These are phyloP conservation scores for Myotis yumanensis DNA, from an alignment of 2,113 vertebrate genomes.

Conservation along the genomic window DNA sequence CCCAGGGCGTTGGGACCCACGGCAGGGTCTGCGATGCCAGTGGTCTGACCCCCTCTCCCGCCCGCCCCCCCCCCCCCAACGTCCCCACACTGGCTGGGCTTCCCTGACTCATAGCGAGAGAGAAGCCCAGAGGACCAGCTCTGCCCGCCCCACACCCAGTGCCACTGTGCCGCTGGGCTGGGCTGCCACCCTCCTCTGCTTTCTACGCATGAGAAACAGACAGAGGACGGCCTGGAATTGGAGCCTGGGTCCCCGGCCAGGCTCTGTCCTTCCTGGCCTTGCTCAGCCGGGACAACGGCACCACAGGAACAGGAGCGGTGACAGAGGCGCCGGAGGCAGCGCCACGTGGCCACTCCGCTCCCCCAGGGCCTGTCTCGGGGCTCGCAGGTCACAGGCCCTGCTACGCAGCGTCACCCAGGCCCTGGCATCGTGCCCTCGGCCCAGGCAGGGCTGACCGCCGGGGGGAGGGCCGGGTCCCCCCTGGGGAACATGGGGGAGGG, in stretches of 20 bases:
- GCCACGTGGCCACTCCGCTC: not conserved
- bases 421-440: fast-evolving
- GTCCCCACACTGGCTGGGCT: not conserved
- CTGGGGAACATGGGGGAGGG: no score
- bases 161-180: not conserved
- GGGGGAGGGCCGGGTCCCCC: no score
- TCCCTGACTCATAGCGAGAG: not conserved
- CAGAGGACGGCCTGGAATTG: not conserved
- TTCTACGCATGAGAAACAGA: slow-evolving; percentile 13
- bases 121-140: not conserved
- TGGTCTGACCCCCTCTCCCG: no score
- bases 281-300: not conserved
- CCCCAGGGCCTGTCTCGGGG: not conserved
- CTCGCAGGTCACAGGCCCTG: not conserved
- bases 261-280: not conserved
- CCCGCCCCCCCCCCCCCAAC: no score
- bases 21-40: fast-evolving
- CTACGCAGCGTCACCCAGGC: not conserved
- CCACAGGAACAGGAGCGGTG: not conserved
- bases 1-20: fast-evolving
- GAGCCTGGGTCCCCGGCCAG: not conserved
- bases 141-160: not conserved
- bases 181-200: not conserved
- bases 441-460: not conserved
- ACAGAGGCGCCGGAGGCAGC: not conserved